Evolutionary conservation across 2,797 vertebrate species (phyloP).

Genomic region (Sebastes hubbsi): DNA sequence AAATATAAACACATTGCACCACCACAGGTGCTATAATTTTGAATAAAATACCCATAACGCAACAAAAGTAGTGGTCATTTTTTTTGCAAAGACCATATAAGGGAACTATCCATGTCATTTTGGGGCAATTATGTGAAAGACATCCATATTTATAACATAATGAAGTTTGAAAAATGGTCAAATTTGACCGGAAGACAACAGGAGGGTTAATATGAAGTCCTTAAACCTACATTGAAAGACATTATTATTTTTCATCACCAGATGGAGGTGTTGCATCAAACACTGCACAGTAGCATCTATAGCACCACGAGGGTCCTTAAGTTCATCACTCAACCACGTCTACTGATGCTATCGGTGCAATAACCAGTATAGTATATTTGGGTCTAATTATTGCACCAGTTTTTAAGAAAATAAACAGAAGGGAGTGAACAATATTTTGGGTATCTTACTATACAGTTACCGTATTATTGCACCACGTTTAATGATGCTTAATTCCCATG

Average conservation of each 20-base stretch:
- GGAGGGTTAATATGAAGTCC: too few species aligned
- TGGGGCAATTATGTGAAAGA: too few species aligned
- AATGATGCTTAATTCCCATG: background rate
- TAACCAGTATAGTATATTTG: background rate
- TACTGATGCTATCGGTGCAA: fast-evolving
- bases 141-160: too few species aligned
- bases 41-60: too few species aligned
- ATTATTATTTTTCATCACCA: constrained; percentile 33
- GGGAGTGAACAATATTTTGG: background rate
- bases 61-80: too few species aligned
- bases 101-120: too few species aligned
- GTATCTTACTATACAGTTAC: background rate
- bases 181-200: too few species aligned
- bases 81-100: too few species aligned
- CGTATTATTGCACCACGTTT: background rate
- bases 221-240: too few species aligned
- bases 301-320: background rate
- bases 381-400: fast-evolving
- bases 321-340: background rate
- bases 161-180: too few species aligned
- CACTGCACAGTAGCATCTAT: background rate
- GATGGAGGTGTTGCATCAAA: constrained; percentile 39
- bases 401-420: background rate
- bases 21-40: too few species aligned
- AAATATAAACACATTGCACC: too few species aligned